Base-by-base conservation (phyloP, 2,888 invertebrate species). In the Atherix ibis region DNA sequence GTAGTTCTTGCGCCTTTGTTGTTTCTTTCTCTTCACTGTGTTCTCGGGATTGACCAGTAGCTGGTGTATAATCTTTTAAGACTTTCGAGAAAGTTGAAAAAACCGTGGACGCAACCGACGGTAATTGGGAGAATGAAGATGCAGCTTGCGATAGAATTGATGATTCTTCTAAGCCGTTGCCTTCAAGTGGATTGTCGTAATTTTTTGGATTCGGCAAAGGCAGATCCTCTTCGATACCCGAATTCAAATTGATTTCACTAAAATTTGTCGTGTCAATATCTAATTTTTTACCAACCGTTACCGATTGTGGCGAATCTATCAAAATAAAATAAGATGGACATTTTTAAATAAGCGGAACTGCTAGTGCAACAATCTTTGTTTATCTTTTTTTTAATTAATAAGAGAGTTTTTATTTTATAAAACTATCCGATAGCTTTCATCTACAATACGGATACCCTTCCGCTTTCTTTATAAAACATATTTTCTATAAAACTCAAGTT, bases 71-170 rank as follows among this genome's bases (percentile, higher is more conserved):
- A 42, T 43, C 48, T 41, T 56, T 56, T 31, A 61, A 53, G 29
- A 58, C 55, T 30, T 58, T 58, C 3, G 61, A 59, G 44, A 59
- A 61, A 31, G 74, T 73, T 19, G 70, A 71, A 42, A 76, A 70
- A 0, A 75, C 73, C 8, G 70, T 71, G 30, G 71, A 70, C 0
- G 74, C 70, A 4, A 71, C 67, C 34, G 70, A 66, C 1, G 71
- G 71, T 18, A 71, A 47, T 22, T 72, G 71, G 0, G 71, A 70
- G 39, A 59, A 55, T 13, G 58, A 55, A 18, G 56, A 53, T 17
- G 57, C 55, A 22, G 57, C 54, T 44, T 55, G 54, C 29, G 52
- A 53, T 18, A 59, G 42, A 41, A 57, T 42, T 2, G 56, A 54
- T 35, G 34, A 22, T 14, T 35, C 35, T 14, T 22, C 5, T 4